Evolutionary conservation across 2,113 vertebrate species (phyloP), one percentile per base, ranked within the genome.

Genomic region (Lampris incognitus): DNA sequence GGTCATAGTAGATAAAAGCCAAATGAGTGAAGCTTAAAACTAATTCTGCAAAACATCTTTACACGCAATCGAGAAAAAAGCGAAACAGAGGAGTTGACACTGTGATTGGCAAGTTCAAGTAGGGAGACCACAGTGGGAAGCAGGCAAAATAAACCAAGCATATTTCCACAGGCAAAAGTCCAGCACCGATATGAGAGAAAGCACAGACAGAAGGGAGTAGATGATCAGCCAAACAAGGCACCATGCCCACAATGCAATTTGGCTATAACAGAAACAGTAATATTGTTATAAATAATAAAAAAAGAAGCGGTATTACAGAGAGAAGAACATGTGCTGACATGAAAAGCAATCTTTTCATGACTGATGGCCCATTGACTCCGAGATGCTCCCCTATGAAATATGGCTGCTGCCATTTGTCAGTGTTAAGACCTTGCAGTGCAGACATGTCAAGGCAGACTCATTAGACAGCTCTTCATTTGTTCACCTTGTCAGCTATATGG

Each of bases 381-480:
- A 92, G 90, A 86, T 93, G 90, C 91, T 93, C 90, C 93, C 93
- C 88, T 94, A 95, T 94, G 91, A 95, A 93, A 87, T 90, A 94
- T 87, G 92, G 87, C 93, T 90, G 93, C 83, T 86, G 91, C 92
- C 90, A 95, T 97, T 96, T 94, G 94, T 97, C 96, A 96, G 94
- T 91, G 94, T 96, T 95, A 96, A 85, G 90, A 78, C 89, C 86
- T 90, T 86, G 92, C 92, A 89, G 93, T 91, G 84, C 92, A 86
- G 94, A 92, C 90, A 92, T 93, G 92, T 95, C 90, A 71, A 92
- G 90, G 92, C 90, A 85, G 90, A 86, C 93, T 95, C 92, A 95
- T 95, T 95, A 95, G 91, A 95, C 92, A 93, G 74, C 90, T 92
- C 67, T 73, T 94, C 94, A 94, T 94, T 69, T 58, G 71, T 62